Evolutionary conservation across 2,797 vertebrate genomes (phyloP), one percentile per base, ranked within the genome.

Genomic region (Sternarchorhynchus goeldii): DNA sequence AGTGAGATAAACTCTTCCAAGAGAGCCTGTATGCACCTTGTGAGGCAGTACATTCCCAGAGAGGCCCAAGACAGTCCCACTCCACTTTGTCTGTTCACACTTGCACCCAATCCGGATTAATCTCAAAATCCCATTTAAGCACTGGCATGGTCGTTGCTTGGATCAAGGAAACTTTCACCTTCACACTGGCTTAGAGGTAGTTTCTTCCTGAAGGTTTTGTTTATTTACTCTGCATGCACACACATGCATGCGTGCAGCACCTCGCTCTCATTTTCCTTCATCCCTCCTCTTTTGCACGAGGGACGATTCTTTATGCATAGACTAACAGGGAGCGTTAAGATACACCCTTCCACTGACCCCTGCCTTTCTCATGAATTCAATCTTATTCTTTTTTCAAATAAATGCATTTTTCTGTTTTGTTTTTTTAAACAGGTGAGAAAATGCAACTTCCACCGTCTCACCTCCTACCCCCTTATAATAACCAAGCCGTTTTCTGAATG

Each of bases 111-210:
- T 88, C 84, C 77, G 87, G 90, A 92, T 92, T 92, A 90, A 90
- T 90, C 89, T 86, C 87, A 69, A 93, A 93, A 93, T 89, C 91
- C 88, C 89, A 90, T 92, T 92, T 91, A 88, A 88, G 86, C 87
- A 63, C 78, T 53, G 77, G 88, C 87, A 87, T 74, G 86, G 84
- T 84, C 79, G 55, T 67, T 73, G 76, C 69, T 62, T 36, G 81
- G 88, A 87, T 88, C 85, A 86, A 31, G 83, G 83, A 89, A 91
- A 89, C 59, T 89, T 90, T 92, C 89, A 85, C 91, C 92, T 92
- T 92, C 92, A 93, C 91, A 91, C 83, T 80, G 62, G 87, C 87
- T 92, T 92, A 92, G 89, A 89, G 89, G 90, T 91, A 89, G 14
- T 34, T 50, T 74, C 65, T 56, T n/a, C 18, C 69, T 1, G 60